Conservation (phyloP, 2,888 invertebrate species). For the Rhyacophila evoluta region DNA sequence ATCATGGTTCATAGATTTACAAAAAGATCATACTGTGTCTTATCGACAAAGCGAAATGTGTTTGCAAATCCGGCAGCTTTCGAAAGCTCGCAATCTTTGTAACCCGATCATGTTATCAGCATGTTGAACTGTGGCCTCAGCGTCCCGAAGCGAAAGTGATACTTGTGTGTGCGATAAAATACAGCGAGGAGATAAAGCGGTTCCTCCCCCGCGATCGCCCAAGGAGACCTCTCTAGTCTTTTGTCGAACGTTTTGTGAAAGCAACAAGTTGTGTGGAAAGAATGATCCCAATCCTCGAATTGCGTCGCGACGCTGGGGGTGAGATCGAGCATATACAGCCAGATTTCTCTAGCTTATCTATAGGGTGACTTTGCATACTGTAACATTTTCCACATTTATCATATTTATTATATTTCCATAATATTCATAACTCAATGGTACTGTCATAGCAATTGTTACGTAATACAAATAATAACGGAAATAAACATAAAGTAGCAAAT, state of each 20-base stretch:
- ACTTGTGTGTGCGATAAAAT: conserved; percentile 34
- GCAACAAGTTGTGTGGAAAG: neutral
- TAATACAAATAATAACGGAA: too few species aligned
- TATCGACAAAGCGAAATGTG: too few species aligned
- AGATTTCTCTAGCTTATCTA: neutral
- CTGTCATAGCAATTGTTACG: too few species aligned
- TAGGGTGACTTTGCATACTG: neutral
- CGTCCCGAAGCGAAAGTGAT: conserved; percentile 8
- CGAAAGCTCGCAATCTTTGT: neutral
- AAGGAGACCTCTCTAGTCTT: neutral
- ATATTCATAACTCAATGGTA: too few species aligned
- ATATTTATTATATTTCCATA: too few species aligned
- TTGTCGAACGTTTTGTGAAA: neutral
- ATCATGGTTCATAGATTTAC: too few species aligned
- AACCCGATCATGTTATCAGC: neutral
- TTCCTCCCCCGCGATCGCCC: conserved; percentile 32
- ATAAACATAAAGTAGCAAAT: too few species aligned
- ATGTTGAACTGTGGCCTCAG: neutral
- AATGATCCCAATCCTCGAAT: conserved; percentile 10
- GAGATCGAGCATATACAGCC: neutral
- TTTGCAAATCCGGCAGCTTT: neutral
- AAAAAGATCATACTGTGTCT: too few species aligned
- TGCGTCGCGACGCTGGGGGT: neutral
- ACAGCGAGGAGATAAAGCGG: conserved; percentile 25
- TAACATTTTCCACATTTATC: too few species aligned